A percentile compares a stretch with the other conserved stretches of the same genome.
Conservation (phyloP, 1,140 invertebrate species). For the Papilio dardanus region DNA sequence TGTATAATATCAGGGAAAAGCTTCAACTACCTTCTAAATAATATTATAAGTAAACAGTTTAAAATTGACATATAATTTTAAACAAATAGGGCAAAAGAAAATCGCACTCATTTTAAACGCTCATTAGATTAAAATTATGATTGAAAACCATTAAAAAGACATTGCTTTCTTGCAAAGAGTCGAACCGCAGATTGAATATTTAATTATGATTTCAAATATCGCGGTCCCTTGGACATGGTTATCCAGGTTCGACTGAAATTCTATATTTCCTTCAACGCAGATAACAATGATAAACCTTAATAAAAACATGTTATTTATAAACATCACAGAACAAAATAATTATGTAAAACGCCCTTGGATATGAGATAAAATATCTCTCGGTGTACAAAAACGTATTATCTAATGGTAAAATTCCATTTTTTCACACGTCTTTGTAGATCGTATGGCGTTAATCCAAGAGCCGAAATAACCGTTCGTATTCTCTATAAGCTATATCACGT, state of each 20-base stretch:
- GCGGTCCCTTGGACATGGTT: no score
- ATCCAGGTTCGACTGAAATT: no score
- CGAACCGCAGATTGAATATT: neutral
- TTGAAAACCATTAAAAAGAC: neutral
- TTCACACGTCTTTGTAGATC: constrained; percentile 15
- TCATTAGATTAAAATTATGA: neutral
- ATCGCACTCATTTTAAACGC: neutral
- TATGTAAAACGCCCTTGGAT: neutral
- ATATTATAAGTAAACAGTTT: no score
- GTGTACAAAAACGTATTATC: constrained; percentile 9
- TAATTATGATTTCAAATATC: neutral
- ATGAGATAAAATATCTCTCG: neutral
- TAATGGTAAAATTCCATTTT: constrained; percentile 34
- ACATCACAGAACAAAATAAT: neutral
- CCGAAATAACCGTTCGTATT: constrained; percentile 2
- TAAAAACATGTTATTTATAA: constrained; percentile 1
- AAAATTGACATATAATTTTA: no score
- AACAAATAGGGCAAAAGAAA: neutral
- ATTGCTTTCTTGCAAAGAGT: neutral
- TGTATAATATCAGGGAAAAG: no score
- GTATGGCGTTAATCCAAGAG: constrained; percentile 19
- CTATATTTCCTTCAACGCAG: neutral
- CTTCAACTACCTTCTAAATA: no score
- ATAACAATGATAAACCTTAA: neutral
- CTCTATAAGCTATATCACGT: constrained; percentile 18